Evolutionary conservation across 2,113 vertebrate genomes (phyloP).

Genomic region (Cynopterus brachyotis): DNA sequence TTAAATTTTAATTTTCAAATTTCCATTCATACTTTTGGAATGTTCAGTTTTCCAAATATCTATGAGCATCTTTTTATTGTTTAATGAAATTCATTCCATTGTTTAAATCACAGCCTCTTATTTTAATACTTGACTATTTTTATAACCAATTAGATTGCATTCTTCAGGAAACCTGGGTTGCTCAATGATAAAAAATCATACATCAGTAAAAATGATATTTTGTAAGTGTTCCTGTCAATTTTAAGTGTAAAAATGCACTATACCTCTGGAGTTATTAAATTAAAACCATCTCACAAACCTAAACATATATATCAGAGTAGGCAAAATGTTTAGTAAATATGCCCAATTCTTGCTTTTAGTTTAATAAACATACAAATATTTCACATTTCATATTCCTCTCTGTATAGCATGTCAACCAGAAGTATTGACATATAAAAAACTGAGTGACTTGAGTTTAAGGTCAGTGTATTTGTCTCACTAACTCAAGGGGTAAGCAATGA

Average conservation of each 20-base stretch:
- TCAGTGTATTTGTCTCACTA: background rate
- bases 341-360: background rate
- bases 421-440: background rate
- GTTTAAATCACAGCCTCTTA: background rate
- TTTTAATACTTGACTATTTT: background rate
- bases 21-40: background rate
- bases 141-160: background rate
- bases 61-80: background rate
- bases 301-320: background rate
- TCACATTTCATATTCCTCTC: background rate
- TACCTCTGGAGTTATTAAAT: background rate
- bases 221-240: background rate
- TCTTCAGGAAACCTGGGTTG: background rate
- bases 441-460: background rate
- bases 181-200: background rate
- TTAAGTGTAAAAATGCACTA: background rate
- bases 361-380: slow-evolving; percentile 6
- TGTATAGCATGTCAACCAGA: background rate
- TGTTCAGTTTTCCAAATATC: background rate
- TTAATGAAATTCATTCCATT: background rate
- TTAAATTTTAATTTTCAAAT: background rate
- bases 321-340: background rate
- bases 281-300: background rate
- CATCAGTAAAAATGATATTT: background rate
- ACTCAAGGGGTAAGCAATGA: background rate